Evolutionary conservation across 2,888 invertebrate species (phyloP), one percentile per base, ranked within the genome.

Genomic region (Chesias legatella): DNA sequence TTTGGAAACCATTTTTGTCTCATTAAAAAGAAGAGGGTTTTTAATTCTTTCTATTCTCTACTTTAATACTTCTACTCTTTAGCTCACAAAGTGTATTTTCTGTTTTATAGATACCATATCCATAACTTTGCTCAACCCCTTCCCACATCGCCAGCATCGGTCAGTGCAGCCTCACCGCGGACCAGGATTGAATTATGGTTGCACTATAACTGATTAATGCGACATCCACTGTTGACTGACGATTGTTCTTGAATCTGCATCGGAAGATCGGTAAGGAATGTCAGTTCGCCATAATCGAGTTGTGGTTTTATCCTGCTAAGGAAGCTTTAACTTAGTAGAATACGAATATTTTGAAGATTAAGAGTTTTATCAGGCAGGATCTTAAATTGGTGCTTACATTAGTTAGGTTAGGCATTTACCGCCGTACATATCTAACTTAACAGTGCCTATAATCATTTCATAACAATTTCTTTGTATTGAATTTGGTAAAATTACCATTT

Each of bases 121-220:
- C 68, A 64, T 20, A 29, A 22, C 22, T 3, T 22, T n/a, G 21
- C 26, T 35, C 34, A 54, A 25, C 31, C 36, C 31, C 35, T 61
- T 65, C 58, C 23, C 43, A 60, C 59, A 67, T 78, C 75, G 37
- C 40, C 33, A 49, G 52, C 64, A 63, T 63, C 68, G 82, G 80
- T 79, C 80, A 82, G 67, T 70, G 44, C 72, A 67, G 68, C 63
- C 67, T 53, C 67, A 70, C 74, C 72, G 64, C 53, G 58, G 55
- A 53, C 60, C 57, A 68, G 77, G 85, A 84, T 83, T 86, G 88
- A 88, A 82, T 84, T 86, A 88, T 86, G 88, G 86, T 75, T 73
- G 74, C 73, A 76, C 79, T 77, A 76, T 73, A 69, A 60, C 86
- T 84, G 89, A 89, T 89, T 86, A 88, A 89, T 89, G 88, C 83